Evolutionary conservation across 2,888 invertebrate species (phyloP), one percentile per base, ranked within the genome.

Genomic region (Agriopis leucophaearia): DNA sequence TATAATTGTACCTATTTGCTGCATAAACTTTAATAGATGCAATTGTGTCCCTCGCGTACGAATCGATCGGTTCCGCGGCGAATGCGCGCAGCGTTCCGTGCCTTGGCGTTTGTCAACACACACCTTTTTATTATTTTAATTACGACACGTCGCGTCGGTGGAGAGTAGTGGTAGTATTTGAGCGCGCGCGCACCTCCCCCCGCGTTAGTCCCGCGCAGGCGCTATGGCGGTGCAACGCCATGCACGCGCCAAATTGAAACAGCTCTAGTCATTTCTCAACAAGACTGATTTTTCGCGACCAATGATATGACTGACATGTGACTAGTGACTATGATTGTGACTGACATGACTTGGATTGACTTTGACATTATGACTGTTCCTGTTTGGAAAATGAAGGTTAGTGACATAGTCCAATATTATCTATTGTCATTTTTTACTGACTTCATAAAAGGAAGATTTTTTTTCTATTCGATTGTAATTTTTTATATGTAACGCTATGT

Each of bases 151-250:
- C 64, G 69, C 78, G 73, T 64, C 64, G 69, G 16, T 66, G 76
- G 77, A 80, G 84, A 85, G 92, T 81, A 88, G 92, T 91, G 92
- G 92, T 78, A 89, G 88, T 92, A 92, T 93, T 88, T 91, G 86
- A 89, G 72, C 76, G 80, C 71, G 71, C 64, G 78, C 77, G 42
- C 44, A 66, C 57, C 71, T 78, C 82, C 82, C 82, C 81, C 78
- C 81, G 47, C 71, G 69, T 74, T 89, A 93, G 93, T 93, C 38
- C 65, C 76, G 85, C 89, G 89, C 86, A 77, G 79, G 65, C 88
- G 88, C 87, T 69, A 90, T 90, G 92, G 89, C 88, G 84, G 81
- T 76, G 69, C 81, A 81, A 82, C 90, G 90, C 86, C 78, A 81
- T 77, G 75, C 77, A 72, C 87, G 87, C 83, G 83, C 83, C 76